Evolutionary conservation across 2,113 vertebrate species (phyloP).

Genomic region (Dromaius novaehollandiae): DNA sequence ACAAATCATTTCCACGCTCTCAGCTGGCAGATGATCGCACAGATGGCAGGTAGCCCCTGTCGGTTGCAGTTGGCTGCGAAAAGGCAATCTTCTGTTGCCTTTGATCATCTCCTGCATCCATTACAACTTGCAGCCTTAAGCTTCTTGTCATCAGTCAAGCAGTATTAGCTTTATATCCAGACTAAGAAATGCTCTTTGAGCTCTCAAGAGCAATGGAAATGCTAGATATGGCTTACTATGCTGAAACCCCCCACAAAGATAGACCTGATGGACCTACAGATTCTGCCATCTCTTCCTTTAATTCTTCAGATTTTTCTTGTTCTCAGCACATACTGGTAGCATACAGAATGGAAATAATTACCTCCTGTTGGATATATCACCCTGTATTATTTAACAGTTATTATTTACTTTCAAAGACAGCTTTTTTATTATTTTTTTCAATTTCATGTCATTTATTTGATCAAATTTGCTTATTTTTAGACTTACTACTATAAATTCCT

Average conservation of each 20-base stretch:
- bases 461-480: neutral
- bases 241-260: neutral
- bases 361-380: neutral
- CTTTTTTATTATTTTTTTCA: neutral
- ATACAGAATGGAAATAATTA: neutral
- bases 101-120: neutral
- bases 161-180: neutral
- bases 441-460: neutral
- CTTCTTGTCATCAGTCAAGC: neutral
- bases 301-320: neutral
- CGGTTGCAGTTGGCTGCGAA: neutral
- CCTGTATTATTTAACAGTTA: neutral
- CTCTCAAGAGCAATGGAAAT: neutral
- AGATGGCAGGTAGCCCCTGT: neutral
- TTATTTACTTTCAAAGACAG: neutral
- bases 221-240: neutral
- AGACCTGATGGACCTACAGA: neutral
- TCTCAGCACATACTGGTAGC: neutral
- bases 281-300: neutral
- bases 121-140: neutral
- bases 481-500: neutral
- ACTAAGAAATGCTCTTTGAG: neutral
- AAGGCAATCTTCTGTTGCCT: neutral
- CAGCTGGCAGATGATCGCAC: neutral
- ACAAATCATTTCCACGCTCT: neutral